Conservation (phyloP, 1,140 invertebrate species). For the Holotrichia oblita region DNA sequence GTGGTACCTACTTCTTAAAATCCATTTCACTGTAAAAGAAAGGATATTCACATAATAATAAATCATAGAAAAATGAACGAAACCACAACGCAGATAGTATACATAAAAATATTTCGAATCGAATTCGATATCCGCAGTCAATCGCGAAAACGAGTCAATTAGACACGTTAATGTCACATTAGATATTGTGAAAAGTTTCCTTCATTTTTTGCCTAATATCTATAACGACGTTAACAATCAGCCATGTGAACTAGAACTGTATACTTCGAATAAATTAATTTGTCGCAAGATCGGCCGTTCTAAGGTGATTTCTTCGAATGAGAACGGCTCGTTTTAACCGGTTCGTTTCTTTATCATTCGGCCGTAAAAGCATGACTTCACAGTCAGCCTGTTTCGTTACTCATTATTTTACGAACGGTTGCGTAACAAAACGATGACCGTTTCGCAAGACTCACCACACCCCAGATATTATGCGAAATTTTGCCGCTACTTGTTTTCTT, state of each 20-base stretch:
- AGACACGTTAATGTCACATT: conserved; percentile 19
- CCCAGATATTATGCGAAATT: not conserved
- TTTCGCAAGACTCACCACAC: conserved; percentile 2
- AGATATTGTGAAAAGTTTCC: conserved; percentile 12
- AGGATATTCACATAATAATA: too few species aligned
- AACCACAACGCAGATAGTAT: too few species aligned
- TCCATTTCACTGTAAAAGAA: too few species aligned
- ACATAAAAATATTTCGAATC: conserved; percentile 12
- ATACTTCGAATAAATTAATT: not conserved
- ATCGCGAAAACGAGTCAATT: conserved; percentile 18
- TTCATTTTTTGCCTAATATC: too few species aligned
- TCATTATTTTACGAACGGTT: not conserved
- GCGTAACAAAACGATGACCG: not conserved
- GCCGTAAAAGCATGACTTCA: not conserved
- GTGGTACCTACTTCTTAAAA: too few species aligned
- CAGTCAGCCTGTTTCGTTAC: conserved; percentile 17
- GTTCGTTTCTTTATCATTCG: not conserved
- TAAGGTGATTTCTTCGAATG: conserved; percentile 20
- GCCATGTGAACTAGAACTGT: conserved; percentile 25
- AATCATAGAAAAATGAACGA: too few species aligned
- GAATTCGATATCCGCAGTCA: conserved; percentile 10
- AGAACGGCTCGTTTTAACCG: not conserved
- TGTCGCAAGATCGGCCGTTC: conserved; percentile 32
- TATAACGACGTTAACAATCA: not conserved
- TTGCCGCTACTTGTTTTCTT: too few species aligned